phyloP scores from a whole-genome alignment of 2,797 vertebrate genomes.

The Danio aesculapii region DNA sequence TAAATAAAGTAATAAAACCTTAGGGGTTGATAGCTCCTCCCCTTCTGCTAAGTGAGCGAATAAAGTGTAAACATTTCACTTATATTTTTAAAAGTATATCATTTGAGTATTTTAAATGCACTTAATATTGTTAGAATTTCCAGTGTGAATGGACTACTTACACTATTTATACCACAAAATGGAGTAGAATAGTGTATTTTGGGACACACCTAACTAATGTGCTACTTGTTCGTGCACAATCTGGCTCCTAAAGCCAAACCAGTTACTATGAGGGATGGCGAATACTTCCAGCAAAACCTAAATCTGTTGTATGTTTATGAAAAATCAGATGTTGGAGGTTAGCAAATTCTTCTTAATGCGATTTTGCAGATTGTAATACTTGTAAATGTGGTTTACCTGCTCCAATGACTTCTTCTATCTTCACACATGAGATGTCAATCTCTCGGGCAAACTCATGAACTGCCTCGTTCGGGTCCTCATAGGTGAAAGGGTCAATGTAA shows the following conservation, averaged over 20 bases:
- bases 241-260: constrained; percentile 8
- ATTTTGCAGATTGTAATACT: constrained; percentile 28
- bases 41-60: too few species aligned
- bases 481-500: constrained; percentile 89
- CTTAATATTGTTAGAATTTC: too few species aligned
- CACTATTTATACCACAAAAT: too few species aligned
- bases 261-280: not conserved
- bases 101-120: too few species aligned
- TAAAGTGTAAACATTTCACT: too few species aligned
- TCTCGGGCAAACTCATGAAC: constrained; percentile 98
- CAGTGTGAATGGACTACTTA: too few species aligned
- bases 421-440: constrained; percentile 98
- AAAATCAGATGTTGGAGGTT: not conserved
- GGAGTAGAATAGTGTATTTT: too few species aligned
- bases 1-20: too few species aligned
- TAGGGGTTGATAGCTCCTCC: too few species aligned
- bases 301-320: not conserved
- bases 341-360: constrained; percentile 1
- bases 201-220: too few species aligned
- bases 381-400: constrained; percentile 84
- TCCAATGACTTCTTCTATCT: constrained; percentile 99
- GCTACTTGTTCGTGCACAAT: not conserved
- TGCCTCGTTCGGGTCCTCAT: constrained; percentile 87
- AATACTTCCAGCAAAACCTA: not conserved
- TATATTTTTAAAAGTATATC: too few species aligned